Evolutionary conservation across 2,113 vertebrate genomes (phyloP).

Genomic region (Anarrhichthys ocellatus): DNA sequence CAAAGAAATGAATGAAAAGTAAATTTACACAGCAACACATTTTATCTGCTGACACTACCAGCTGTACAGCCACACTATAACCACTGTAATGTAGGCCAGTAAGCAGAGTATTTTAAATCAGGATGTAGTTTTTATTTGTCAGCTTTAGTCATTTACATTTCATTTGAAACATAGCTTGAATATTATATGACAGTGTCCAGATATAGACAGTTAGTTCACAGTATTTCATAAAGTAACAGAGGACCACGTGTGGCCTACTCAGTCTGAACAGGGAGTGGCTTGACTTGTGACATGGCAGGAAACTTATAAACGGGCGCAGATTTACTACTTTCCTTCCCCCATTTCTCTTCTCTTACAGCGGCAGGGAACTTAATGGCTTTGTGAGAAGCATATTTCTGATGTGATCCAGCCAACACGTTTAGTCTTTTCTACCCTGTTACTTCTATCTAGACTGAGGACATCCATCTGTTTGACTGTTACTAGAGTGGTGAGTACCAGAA

Average conservation of each 20-base stretch:
- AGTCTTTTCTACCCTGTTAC: neutral
- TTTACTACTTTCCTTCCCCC: conserved; percentile 5
- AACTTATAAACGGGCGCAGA: conserved; percentile 20
- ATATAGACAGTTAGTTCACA: neutral
- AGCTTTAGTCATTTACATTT: neutral
- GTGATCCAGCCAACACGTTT: conserved; percentile 1
- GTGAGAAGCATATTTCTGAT: conserved; percentile 5
- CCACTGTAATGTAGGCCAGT: neutral
- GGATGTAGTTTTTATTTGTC: neutral
- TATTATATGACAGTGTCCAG: neutral
- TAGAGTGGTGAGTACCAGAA: conserved; percentile 54
- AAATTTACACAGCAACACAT: conserved; percentile 13
- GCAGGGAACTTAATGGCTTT: neutral
- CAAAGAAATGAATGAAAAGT: conserved; percentile 1
- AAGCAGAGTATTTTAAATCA: neutral
- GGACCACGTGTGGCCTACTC: conserved; percentile 1
- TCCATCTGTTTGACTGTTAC: conserved; percentile 5
- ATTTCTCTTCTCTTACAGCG: conserved; percentile 14
- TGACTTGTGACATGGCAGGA: conserved; percentile 51
- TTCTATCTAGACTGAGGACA: conserved; percentile 24
- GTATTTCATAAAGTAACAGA: conserved; percentile 11
- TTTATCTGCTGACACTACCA: conserved; percentile 8
- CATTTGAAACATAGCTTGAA: neutral
- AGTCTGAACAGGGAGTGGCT: conserved; percentile 40
- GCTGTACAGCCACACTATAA: neutral